Conservation (phyloP, 1,140 invertebrate species). For the Lepidurus arcticus region DNA sequence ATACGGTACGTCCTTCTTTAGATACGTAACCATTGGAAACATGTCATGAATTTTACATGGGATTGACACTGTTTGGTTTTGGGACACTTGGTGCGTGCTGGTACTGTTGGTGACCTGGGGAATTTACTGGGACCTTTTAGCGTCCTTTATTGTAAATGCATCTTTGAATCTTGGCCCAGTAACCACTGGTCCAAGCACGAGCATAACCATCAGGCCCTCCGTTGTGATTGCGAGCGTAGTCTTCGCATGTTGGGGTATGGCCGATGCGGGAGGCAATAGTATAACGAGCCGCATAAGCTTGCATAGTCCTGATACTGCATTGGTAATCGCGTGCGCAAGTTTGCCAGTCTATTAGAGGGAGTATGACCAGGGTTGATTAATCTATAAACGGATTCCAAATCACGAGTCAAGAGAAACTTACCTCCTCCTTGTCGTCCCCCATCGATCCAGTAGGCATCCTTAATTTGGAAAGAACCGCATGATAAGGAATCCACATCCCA, state of each 20-base stretch:
- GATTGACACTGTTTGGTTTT: neutral
- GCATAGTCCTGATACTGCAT: constrained; percentile 10
- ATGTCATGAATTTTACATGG: neutral
- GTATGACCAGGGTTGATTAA: neutral
- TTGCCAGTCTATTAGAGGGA: constrained; percentile 21
- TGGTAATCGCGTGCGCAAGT: neutral
- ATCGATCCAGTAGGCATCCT: neutral
- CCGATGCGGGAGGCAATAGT: neutral
- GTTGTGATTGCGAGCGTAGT: constrained; percentile 24
- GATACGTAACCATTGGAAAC: neutral
- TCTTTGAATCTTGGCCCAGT: constrained; percentile 22
- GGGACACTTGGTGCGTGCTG: neutral
- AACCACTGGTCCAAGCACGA: neutral
- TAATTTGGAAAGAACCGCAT: neutral
- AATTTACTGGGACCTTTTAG: neutral
- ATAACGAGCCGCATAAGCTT: constrained; percentile 17
- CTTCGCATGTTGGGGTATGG: constrained; percentile 24
- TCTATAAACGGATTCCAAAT: neutral
- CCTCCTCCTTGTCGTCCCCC: neutral
- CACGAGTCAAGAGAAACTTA: neutral
- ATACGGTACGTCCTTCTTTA: neutral
- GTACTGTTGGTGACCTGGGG: neutral
- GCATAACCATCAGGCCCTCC: neutral
- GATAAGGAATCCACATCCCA: neutral
- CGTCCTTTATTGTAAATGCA: neutral